These are phyloP conservation scores for Clarias magur DNA, from an alignment of 2,113 vertebrate species.

Conservation along the genomic window DNA sequence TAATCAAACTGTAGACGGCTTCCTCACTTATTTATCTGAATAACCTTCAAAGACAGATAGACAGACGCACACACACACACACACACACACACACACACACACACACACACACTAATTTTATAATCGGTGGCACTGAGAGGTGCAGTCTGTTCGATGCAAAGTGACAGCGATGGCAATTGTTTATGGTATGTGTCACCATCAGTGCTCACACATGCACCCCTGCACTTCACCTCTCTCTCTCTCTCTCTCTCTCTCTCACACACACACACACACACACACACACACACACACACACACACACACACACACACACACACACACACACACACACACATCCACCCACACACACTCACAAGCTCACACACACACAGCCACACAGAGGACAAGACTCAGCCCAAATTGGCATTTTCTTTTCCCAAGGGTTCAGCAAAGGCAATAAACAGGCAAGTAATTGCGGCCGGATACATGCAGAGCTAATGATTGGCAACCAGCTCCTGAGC, in stretches of 20 bases:
- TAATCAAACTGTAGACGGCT: constrained; percentile 12
- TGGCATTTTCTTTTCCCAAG: background rate
- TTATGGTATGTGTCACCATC: constrained; percentile 5
- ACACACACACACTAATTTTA: background rate
- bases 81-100: background rate
- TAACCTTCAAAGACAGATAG: constrained; percentile 36
- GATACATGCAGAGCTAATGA: constrained; percentile 7
- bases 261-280: background rate
- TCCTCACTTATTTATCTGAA: constrained; percentile 28
- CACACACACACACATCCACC: background rate
- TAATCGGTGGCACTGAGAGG: constrained; percentile 6
- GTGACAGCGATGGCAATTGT: background rate
- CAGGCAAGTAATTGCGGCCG: constrained; percentile 19
- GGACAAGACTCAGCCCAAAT: background rate
- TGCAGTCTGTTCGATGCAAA: background rate
- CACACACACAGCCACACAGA: background rate
- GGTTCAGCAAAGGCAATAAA: constrained; percentile 20
- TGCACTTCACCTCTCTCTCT: background rate
- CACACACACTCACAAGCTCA: constrained; percentile 44
- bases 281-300: too few relatives aligned
- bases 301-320: constrained; percentile 24
- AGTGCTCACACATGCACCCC: constrained; percentile 33
- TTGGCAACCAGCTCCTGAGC: background rate
- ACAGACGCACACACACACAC: background rate
- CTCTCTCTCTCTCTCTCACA: background rate